A percentile compares a stretch with the other conserved stretches of the same genome.
Conservation (phyloP, 2,888 invertebrate genomes). For the Drosophila cracens region DNA sequence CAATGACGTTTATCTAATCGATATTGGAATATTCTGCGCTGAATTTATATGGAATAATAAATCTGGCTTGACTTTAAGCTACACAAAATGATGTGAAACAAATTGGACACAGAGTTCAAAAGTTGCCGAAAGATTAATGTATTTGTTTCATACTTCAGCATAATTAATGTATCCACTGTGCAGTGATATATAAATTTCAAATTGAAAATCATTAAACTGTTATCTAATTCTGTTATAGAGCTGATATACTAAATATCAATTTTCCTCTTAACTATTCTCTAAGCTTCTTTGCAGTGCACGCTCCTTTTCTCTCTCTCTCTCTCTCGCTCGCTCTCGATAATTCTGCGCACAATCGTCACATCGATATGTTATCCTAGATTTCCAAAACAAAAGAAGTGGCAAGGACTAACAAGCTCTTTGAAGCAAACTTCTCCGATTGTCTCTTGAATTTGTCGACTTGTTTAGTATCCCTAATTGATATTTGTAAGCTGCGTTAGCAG, state of each 20-base stretch:
- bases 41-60: not conserved
- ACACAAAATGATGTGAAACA: not conserved
- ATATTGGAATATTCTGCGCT: not conserved
- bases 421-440: constrained; percentile 2
- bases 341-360: not conserved
- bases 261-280: not conserved
- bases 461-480: constrained; percentile 47
- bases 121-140: not conserved
- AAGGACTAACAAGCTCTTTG: not conserved
- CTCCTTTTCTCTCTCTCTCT: not conserved
- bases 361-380: not conserved
- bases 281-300: not conserved
- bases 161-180: not conserved
- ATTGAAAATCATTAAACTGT: not conserved
- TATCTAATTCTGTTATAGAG: not conserved
- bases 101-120: not conserved
- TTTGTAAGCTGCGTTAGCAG: constrained; percentile 14
- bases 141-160: not conserved
- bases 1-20: not conserved
- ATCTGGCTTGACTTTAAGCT: not conserved
- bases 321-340: too few relatives aligned
- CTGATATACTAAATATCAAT: not conserved
- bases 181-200: too few relatives aligned
- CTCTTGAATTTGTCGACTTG: constrained; percentile 15
- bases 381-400: not conserved